A percentile compares a stretch with the other conserved stretches of the same genome.
Conservation (phyloP, 2,888 invertebrate genomes). For the Xestia xanthographa region DNA sequence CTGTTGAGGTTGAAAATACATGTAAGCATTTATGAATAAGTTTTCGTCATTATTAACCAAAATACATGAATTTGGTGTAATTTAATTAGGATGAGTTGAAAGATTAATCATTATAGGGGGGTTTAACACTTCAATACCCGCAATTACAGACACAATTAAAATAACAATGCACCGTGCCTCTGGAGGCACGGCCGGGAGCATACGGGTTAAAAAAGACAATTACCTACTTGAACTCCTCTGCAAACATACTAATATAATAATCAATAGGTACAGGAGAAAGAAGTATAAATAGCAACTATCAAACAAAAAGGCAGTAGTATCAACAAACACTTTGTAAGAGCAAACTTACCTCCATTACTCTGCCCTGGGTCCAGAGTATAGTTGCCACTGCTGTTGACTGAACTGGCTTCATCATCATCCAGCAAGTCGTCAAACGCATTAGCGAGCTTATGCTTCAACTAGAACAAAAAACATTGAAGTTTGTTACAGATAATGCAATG, state of each 20-base stretch:
- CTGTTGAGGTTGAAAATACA: conserved; percentile 63
- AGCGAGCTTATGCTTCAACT: conserved; percentile 92
- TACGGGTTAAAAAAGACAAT: no score
- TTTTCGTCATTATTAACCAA: neutral
- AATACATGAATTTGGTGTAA: neutral
- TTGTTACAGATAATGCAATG: conserved; percentile 11
- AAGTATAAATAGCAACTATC: neutral
- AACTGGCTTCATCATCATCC: conserved; percentile 92
- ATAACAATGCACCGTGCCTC: no score
- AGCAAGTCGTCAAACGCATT: conserved; percentile 93
- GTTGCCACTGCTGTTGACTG: conserved; percentile 90
- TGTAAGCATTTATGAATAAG: neutral
- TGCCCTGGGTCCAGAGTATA: conserved; percentile 83
- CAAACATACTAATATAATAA: neutral
- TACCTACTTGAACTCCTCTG: neutral
- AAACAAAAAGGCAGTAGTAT: neutral
- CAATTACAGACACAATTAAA: no score
- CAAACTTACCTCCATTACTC: conserved; percentile 78
- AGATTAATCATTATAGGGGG: no score
- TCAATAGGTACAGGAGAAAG: neutral
- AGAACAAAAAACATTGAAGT: conserved; percentile 64
- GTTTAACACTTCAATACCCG: no score
- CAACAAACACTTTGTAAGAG: conserved; percentile 17
- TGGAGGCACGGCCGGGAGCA: no score
- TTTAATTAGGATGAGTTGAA: neutral